phyloP scores from a whole-genome alignment of 2,888 invertebrate species.

The Hirtodrosophila duncani region DNA sequence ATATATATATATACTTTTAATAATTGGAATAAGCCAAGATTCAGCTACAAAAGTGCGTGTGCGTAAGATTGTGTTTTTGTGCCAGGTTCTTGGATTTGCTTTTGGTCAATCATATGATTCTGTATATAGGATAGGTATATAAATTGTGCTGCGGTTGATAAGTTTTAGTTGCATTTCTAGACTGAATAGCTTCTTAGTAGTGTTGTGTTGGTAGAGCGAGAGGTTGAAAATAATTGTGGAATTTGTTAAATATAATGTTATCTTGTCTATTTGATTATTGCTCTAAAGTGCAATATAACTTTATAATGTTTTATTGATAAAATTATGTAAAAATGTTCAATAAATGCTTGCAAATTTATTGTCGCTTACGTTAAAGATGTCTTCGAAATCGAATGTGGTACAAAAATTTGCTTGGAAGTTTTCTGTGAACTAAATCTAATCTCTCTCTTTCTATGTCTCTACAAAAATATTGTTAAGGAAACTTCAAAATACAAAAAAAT shows the following conservation, averaged over 20 bases:
- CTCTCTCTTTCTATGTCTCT: no score
- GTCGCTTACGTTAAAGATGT: slow-evolving; percentile 47
- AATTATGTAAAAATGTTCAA: no score
- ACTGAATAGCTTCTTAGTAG: no score
- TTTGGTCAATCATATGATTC: slow-evolving; percentile 20
- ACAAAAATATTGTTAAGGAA: slow-evolving; percentile 25
- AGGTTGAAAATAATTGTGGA: not conserved
- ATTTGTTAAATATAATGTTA: not conserved
- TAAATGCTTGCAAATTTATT: slow-evolving; percentile 65
- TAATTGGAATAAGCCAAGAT: slow-evolving; percentile 8
- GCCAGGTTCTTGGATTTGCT: slow-evolving; percentile 22
- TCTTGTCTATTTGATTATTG: not conserved
- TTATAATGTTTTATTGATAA: slow-evolving; percentile 9
- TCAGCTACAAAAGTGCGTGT: slow-evolving; percentile 26
- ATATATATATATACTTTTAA: not conserved
- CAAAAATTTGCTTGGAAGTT: no score
- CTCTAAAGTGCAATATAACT: not conserved
- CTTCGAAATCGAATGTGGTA: slow-evolving; percentile 23
- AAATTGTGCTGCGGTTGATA: no score
- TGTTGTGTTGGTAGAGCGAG: no score
- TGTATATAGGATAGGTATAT: slow-evolving; percentile 2
- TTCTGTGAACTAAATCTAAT: slow-evolving; percentile 28
- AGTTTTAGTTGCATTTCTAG: no score
- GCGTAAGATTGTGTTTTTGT: not conserved
- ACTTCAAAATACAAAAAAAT: slow-evolving; percentile 23